Evolutionary conservation across 2,797 vertebrate species (phyloP).

Genomic region (Salarias fasciatus): DNA sequence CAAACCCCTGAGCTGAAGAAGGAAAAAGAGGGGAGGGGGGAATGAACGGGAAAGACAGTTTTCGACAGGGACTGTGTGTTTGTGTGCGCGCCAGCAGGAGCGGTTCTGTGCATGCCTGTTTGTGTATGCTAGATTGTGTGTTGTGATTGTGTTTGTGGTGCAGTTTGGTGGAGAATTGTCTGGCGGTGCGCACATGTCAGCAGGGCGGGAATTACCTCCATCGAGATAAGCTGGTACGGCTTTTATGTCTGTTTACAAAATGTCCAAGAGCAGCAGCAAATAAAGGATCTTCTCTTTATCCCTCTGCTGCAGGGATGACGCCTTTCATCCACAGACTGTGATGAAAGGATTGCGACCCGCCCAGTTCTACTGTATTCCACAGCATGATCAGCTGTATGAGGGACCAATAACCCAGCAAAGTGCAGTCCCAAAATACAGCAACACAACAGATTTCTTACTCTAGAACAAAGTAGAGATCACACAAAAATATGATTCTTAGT

Average conservation of each 20-base stretch:
- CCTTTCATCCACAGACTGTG: conserved; percentile 63
- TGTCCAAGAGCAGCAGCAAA: conserved; percentile 56
- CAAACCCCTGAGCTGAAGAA: conserved; percentile 84
- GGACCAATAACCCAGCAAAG: conserved; percentile 26
- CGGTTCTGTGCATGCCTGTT: conserved; percentile 47
- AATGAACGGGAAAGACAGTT: conserved; percentile 69
- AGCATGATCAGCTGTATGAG: conserved; percentile 18
- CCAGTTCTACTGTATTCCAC: conserved; percentile 42
- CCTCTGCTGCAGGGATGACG: conserved; percentile 19
- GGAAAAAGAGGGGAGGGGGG: conserved; percentile 73
- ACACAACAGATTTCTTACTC: conserved; percentile 1
- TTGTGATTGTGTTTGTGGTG: conserved; percentile 50
- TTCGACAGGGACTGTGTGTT: conserved; percentile 70
- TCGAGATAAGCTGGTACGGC: conserved; percentile 69
- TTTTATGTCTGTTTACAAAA: conserved; percentile 76
- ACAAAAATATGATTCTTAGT: background rate
- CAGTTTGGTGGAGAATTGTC: conserved; percentile 52
- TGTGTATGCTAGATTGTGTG: conserved; percentile 48
- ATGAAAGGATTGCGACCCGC: conserved; percentile 39
- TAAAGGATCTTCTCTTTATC: conserved; percentile 52
- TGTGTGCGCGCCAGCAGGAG: conserved; percentile 58
- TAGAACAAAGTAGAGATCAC: background rate
- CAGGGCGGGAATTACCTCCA: conserved; percentile 67
- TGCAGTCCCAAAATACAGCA: conserved; percentile 25
- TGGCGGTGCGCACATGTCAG: conserved; percentile 54